phyloP scores from a whole-genome alignment of 2,888 invertebrate genomes.

The Urechis unicinctus region DNA sequence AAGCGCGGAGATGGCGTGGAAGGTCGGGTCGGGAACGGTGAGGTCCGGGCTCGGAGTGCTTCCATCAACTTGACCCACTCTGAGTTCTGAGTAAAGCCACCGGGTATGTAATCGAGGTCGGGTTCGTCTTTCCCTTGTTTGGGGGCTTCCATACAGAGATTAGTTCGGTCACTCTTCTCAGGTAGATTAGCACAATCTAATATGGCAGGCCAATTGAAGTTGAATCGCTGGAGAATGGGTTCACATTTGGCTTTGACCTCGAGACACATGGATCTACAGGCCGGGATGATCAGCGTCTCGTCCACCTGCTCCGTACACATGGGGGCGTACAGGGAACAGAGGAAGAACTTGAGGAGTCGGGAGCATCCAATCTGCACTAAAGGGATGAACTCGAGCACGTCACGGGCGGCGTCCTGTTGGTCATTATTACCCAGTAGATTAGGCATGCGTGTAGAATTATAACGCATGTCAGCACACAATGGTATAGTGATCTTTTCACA shows the following conservation, averaged over 20 bases:
- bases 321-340: slow-evolving; percentile 85
- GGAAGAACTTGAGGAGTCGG: slow-evolving; percentile 72
- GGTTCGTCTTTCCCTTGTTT: slow-evolving; percentile 26
- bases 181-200: slow-evolving; percentile 76
- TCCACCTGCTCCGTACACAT: slow-evolving; percentile 83
- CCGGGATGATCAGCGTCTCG: slow-evolving; percentile 67
- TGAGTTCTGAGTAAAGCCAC: slow-evolving; percentile 15
- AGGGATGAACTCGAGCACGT: slow-evolving; percentile 66
- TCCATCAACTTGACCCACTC: slow-evolving; percentile 26
- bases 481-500: slow-evolving; percentile 75
- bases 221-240: slow-evolving; percentile 61
- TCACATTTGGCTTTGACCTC: slow-evolving; percentile 52
- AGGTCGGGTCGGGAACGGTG: neutral
- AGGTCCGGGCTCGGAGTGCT: slow-evolving; percentile 6
- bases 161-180: slow-evolving; percentile 52
- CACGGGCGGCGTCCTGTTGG: slow-evolving; percentile 73
- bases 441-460: slow-evolving; percentile 81
- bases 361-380: slow-evolving; percentile 76
- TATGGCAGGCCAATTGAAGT: slow-evolving; percentile 65
- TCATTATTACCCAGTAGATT: slow-evolving; percentile 75
- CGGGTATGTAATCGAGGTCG: slow-evolving; percentile 12
- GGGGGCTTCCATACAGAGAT: slow-evolving; percentile 70
- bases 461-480: slow-evolving; percentile 74
- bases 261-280: slow-evolving; percentile 79
- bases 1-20: neutral